These are phyloP conservation scores for Macrocentrus cingulum DNA, from an alignment of 1,140 invertebrate genomes.

Conservation along the genomic window DNA sequence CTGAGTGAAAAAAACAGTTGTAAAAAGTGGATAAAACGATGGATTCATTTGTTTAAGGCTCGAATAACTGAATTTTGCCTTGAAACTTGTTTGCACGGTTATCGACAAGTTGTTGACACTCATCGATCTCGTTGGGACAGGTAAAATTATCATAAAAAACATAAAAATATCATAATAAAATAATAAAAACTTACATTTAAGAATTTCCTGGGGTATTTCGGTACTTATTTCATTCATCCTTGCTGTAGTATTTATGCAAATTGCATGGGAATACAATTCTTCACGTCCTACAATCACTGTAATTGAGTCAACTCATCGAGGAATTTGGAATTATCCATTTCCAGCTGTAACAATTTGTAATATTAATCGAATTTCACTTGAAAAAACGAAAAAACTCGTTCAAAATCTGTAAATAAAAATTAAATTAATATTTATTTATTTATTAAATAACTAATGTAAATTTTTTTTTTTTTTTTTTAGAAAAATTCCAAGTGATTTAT, in stretches of 20 bases:
- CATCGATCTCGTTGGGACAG: conserved; percentile 35
- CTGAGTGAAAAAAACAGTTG: conserved; percentile 18
- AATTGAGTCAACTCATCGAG: conserved; percentile 69
- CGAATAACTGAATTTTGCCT: conserved; percentile 39
- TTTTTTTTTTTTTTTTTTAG: conserved; percentile 8
- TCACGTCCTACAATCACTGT: conserved; percentile 58
- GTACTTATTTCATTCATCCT: conserved; percentile 52
- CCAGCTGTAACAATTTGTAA: conserved; percentile 71
- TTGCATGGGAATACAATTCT: conserved; percentile 56
- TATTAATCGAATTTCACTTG: conserved; percentile 63
- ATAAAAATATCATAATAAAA: too few species aligned
- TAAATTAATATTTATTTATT: background rate
- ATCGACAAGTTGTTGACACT: conserved; percentile 41
- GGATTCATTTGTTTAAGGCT: conserved; percentile 32
- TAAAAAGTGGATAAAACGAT: conserved; percentile 10
- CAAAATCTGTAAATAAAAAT: conserved; percentile 55
- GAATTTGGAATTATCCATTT: conserved; percentile 72
- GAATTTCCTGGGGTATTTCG: conserved; percentile 55
- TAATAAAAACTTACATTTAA: too few species aligned
- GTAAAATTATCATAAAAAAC: conserved; percentile 30
- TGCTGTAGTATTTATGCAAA: conserved; percentile 51
- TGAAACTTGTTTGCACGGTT: conserved; percentile 43
- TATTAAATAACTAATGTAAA: background rate
- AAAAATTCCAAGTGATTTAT: too few species aligned
- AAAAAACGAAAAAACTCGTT: conserved; percentile 50